Conservation (phyloP, 2,113 vertebrate species). For the Tringa solitaria region DNA sequence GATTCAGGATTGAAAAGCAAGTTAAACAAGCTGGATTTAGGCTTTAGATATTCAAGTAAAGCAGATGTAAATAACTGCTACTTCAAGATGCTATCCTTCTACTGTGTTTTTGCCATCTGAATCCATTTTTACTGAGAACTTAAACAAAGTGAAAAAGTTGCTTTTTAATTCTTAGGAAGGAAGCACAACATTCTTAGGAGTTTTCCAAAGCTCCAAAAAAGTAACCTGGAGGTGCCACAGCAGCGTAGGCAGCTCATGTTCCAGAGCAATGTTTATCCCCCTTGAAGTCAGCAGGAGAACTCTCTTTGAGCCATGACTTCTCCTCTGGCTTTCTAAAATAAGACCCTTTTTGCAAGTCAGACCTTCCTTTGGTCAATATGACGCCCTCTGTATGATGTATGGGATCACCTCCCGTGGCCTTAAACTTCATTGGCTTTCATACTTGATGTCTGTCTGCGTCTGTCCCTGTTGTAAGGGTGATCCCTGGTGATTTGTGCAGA, state of each 20-base stretch:
- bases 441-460: rapidly evolving
- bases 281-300: not conserved
- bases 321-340: not conserved
- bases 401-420: not conserved
- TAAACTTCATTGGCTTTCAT: not conserved
- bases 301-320: not conserved
- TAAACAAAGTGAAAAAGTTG: not conserved
- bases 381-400: rapidly evolving
- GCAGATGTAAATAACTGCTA: not conserved
- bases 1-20: not conserved
- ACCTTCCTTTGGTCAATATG: not conserved
- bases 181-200: not conserved
- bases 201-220: not conserved
- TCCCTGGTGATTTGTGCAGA: not conserved
- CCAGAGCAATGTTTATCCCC: not conserved
- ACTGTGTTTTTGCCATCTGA: not conserved
- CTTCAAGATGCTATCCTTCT: not conserved
- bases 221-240: not conserved
- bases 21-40: not conserved
- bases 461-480: not conserved
- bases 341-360: not conserved
- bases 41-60: not conserved
- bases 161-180: not conserved
- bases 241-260: not conserved
- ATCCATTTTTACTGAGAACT: not conserved